phyloP scores from a whole-genome alignment of 2,797 vertebrate species.

The Triplophysa bombifrons region DNA sequence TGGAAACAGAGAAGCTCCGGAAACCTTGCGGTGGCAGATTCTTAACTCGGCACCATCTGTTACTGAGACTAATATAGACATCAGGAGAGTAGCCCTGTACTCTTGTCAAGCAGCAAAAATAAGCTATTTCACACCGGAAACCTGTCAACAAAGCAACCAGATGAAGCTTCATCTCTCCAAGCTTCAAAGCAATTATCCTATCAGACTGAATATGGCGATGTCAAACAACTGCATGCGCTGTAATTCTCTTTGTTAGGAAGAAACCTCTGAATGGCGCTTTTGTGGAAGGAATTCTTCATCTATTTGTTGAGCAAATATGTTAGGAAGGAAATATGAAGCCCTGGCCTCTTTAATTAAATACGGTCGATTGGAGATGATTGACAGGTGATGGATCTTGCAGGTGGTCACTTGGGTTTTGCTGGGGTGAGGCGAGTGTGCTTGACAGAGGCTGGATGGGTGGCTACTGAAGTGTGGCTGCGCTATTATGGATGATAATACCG shows the following conservation, averaged over 20 bases:
- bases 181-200: constrained; percentile 53
- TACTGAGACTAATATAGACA: constrained; percentile 57
- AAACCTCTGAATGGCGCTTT: constrained; percentile 26
- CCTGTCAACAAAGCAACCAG: constrained; percentile 43
- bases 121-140: constrained; percentile 25
- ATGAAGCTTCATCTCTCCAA: constrained; percentile 39
- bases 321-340: constrained; percentile 11
- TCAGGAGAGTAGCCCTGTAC: constrained; percentile 37
- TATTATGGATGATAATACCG: constrained; percentile 64
- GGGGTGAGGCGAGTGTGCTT: constrained; percentile 45
- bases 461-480: constrained; percentile 60
- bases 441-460: constrained; percentile 55
- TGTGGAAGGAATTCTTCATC: constrained; percentile 4
- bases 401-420: constrained; percentile 53
- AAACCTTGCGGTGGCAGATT: constrained; percentile 44
- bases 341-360: constrained; percentile 60
- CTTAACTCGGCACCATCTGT: constrained; percentile 59
- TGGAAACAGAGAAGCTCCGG: constrained; percentile 44
- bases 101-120: constrained; percentile 31
- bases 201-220: constrained; percentile 38
- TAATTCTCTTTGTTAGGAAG: constrained; percentile 40
- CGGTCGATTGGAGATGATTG: constrained; percentile 52
- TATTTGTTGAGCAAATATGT: constrained; percentile 8
- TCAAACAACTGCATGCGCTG: constrained; percentile 22
- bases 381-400: constrained; percentile 54